phyloP scores from a whole-genome alignment of 2,113 vertebrate species.

The Tupaia tana region DNA sequence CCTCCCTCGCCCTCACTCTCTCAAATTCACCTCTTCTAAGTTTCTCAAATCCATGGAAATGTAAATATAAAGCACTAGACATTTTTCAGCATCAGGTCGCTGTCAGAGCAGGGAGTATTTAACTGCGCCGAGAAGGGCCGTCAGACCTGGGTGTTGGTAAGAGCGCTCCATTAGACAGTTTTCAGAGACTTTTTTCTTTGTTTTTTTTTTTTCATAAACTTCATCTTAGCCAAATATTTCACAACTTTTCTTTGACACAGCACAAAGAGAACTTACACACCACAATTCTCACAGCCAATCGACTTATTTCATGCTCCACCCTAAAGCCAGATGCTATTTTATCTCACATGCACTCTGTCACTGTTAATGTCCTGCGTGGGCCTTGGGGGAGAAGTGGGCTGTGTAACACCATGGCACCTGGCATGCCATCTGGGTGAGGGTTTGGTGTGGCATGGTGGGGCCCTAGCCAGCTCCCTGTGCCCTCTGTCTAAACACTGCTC shows the following conservation, averaged over 20 bases:
- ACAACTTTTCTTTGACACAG: not conserved
- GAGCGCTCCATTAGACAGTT: not conserved
- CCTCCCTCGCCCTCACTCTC: not conserved
- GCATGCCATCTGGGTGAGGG: fast-evolving
- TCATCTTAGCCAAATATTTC: not conserved
- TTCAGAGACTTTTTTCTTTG: not conserved
- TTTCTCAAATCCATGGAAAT: not conserved
- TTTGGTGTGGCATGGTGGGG: not conserved
- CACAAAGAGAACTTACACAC: not conserved
- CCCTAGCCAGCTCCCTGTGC: not conserved
- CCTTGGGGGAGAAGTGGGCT: fast-evolving
- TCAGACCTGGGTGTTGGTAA: not conserved
- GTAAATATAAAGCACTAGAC: not conserved
- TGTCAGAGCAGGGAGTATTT: not conserved
- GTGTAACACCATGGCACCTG: not conserved
- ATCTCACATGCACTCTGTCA: not conserved
- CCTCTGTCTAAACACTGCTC: not conserved
- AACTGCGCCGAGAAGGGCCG: not conserved
- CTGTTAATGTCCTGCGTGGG: not conserved
- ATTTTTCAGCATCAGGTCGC: not conserved
- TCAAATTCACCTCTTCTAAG: not conserved
- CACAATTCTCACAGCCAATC: not conserved
- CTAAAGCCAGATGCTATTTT: not conserved
- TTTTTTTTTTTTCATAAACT: not conserved
- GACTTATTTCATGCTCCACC: not conserved